These are phyloP conservation scores for Drosophila ananassae DNA, from an alignment of 1,140 invertebrate genomes.

Conservation along the genomic window DNA sequence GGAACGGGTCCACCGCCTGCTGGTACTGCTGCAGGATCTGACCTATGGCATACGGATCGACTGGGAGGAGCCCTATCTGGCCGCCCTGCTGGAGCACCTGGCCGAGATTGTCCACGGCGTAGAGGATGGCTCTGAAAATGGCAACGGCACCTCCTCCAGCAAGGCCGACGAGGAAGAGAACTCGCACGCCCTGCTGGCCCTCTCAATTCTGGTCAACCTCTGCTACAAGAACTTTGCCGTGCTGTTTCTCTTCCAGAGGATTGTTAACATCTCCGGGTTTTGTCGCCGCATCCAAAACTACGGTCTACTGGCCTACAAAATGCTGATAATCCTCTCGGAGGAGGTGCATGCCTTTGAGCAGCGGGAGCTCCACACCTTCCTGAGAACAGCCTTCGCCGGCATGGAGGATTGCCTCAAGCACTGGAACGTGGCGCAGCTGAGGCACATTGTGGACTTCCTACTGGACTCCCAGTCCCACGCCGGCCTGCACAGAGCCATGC, in stretches of 20 bases:
- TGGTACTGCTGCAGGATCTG: slow-evolving; percentile 85
- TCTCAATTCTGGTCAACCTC: slow-evolving; percentile 86
- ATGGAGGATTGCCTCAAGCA: slow-evolving; percentile 84
- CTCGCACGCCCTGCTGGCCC: slow-evolving; percentile 84
- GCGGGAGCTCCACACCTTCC: slow-evolving; percentile 79
- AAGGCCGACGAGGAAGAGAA: slow-evolving; percentile 51
- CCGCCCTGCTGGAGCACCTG: slow-evolving; percentile 84
- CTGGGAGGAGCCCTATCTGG: slow-evolving; percentile 86
- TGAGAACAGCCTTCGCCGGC: slow-evolving; percentile 84
- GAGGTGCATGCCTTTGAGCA: slow-evolving; percentile 82
- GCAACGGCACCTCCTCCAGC: background rate
- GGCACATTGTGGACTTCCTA: slow-evolving; percentile 86
- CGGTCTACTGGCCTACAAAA: slow-evolving; percentile 85
- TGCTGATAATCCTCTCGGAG: slow-evolving; percentile 86
- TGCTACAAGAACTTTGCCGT: slow-evolving; percentile 87
- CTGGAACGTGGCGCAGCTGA: slow-evolving; percentile 84
- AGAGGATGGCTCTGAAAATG: background rate
- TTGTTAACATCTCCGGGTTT: slow-evolving; percentile 84
- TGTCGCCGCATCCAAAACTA: slow-evolving; percentile 82
- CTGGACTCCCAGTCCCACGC: slow-evolving; percentile 64
- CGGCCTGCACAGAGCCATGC: slow-evolving; percentile 68
- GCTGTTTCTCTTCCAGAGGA: slow-evolving; percentile 85
- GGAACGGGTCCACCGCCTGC: slow-evolving; percentile 84
- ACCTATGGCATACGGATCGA: slow-evolving; percentile 86
- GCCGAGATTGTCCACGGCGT: slow-evolving; percentile 79